Percentiles rank a stretch among this genome's conserved stretches.
phyloP scores from a whole-genome alignment of 2,113 vertebrate species.

The Recurvirostra avosetta region DNA sequence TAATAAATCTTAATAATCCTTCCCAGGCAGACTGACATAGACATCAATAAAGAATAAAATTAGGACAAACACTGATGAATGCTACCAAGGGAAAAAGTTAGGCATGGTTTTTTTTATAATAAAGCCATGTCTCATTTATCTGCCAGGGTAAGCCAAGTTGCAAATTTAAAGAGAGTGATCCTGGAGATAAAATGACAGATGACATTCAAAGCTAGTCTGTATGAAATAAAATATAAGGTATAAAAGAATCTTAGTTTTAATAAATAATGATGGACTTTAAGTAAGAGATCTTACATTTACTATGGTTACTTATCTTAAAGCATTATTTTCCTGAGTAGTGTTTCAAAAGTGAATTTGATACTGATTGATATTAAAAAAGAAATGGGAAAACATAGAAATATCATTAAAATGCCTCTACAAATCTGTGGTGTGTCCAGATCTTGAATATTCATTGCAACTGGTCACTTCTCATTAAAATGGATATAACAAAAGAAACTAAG shows the following conservation, averaged over 20 bases:
- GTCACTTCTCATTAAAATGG: neutral
- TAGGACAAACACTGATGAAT: neutral
- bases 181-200: neutral
- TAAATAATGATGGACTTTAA: neutral
- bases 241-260: neutral
- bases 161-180: neutral
- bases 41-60: neutral
- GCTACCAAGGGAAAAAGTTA: neutral
- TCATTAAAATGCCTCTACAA: neutral
- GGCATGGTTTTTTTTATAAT: neutral
- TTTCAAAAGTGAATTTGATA: neutral
- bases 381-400: neutral
- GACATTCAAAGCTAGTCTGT: neutral
- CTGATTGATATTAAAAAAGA: neutral
- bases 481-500: neutral
- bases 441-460: neutral
- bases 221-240: neutral
- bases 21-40: neutral
- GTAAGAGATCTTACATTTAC: neutral
- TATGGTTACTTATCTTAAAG: neutral
- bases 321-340: neutral
- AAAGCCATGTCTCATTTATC: neutral
- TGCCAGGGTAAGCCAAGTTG: neutral
- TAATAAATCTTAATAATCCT: neutral
- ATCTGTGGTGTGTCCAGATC: neutral